Percentiles rank a stretch among this genome's conserved stretches.
Evolutionary conservation across 2,888 invertebrate species (phyloP).

Genomic region (Morpho helenor): DNA sequence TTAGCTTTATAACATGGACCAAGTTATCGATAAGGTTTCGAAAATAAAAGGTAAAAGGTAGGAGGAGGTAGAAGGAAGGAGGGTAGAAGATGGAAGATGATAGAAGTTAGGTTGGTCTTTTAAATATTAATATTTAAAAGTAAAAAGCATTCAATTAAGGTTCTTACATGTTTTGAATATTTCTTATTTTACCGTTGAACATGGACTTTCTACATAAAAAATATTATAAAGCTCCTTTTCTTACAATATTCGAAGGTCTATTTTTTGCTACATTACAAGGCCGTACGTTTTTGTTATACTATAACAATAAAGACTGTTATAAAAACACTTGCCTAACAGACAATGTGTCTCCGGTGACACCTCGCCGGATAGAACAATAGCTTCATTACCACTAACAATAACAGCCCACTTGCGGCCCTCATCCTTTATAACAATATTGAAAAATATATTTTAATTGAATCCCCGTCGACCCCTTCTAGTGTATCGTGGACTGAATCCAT

Average conservation of each 20-base stretch:
- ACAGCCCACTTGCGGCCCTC: slow-evolving; percentile 43
- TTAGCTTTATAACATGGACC: no score
- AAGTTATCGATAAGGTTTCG: no score
- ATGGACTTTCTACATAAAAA: neutral
- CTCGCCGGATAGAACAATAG: slow-evolving; percentile 57
- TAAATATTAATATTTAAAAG: no score
- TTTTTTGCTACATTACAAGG: neutral
- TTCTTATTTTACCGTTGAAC: neutral
- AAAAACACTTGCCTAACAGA: slow-evolving; percentile 53
- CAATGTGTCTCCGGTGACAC: slow-evolving; percentile 62
- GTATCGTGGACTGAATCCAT: slow-evolving; percentile 12
- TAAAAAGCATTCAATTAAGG: no score
- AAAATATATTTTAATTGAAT: slow-evolving; percentile 48
- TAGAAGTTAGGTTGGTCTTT: no score
- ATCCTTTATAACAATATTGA: slow-evolving; percentile 41
- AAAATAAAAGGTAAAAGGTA: no score
- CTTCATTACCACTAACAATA: slow-evolving; percentile 67
- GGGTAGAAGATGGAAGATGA: no score
- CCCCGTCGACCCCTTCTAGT: slow-evolving; percentile 29
- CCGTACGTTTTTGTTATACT: slow-evolving; percentile 19
- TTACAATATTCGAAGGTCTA: neutral
- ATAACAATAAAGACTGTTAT: slow-evolving; percentile 48
- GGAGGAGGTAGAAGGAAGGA: no score
- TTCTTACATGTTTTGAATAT: no score
- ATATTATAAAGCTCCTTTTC: neutral